Base-by-base conservation (phyloP, 2,113 vertebrate genomes). In the Nymphicus hollandicus region DNA sequence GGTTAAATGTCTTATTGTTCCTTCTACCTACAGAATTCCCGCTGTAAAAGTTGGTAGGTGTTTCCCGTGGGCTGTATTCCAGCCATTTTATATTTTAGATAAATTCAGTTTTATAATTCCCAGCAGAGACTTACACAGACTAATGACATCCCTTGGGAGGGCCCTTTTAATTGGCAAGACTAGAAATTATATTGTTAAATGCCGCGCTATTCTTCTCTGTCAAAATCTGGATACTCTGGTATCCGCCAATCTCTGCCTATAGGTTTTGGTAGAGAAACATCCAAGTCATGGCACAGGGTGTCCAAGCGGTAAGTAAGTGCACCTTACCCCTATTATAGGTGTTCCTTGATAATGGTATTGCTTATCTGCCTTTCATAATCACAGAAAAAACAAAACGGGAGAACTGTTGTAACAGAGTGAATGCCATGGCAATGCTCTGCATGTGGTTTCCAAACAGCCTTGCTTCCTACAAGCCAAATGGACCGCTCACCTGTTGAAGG, bases 131-230 rank as follows among this genome's bases (percentile, higher is more conserved):
- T 91, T 94, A 81, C 77, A n/a, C 83, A 86, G 85, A 49, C 86
- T 97, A 96, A 96, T 96, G 85, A 94, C 95, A 91, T 64, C 96
- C 80, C 93, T 89, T 47, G 96, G 77, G 96, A 96, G 60, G 69
- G 11, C 37, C 27, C 81, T 96, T 91, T 91, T 97, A 97, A 96
- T 96, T 97, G 92, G 69, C 89, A 94, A 72, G 89, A 76, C 87
- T 76, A 89, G 73, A 91, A 97, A 84, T 93, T 78, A 52, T 18
- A 43, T 93, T 89, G 70, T 92, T 96, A 89, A 93, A 95, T 82
- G 70, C 63, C 28, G 25, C 43, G 10, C 23, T 64, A 58, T 78
- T 65, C 47, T 86, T 29, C 49, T 83, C 49, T 41, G 49, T 82
- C 1, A 0, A 61, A 92, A 70, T 4, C 47, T 44, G 69, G 17